Evolutionary conservation across 2,888 invertebrate species (phyloP), one percentile per base, ranked within the genome.

Genomic region (Orthosia gracilis): DNA sequence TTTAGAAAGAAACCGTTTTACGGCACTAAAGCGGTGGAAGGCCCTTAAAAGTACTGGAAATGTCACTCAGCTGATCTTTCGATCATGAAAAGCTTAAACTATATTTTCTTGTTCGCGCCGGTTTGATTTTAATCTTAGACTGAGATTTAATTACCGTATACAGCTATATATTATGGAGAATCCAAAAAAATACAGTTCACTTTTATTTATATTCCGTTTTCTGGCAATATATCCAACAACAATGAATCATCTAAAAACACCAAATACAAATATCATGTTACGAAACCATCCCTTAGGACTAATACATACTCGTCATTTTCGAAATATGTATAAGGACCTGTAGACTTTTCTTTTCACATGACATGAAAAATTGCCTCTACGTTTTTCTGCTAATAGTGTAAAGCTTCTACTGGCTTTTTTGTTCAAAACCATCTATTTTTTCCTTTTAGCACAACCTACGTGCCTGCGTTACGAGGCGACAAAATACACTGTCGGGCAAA

Each of bases 401-500:
- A 26, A 47, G 13, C 11, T n/a, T 18, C 26, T 15, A 50, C 21
- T 31, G 15, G 21, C 21, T 57, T n/a, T 55, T 66, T 50, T 45
- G n/a, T 49, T 52, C 47, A 47, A 61, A 80, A 61, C 18, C 23
- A 23, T 55, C 12, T 31, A 9, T 12, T 3, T 45, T 12, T 21
- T 55, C 15, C 15, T 61, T 75, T 69, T 57, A 65, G 31, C 58
- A 45, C 74, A 65, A 62, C 21, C 59, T 26, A 54, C 58, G 17
- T 26, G n/a, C 26, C 23, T 54, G 31, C 17, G 40, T 77, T 52
- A 49, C 45, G 61, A 72, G 62, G 61, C 58, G 65, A 69, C 79
- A 78, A 54, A 76, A 70, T 58, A 79, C 52, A 69, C 21, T 63
- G 59, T 75, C 57, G 62, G 23, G 55, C 61, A 69, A 68, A 75